These are phyloP conservation scores for Lymantria monacha DNA, from an alignment of 2,888 invertebrate species.

Conservation along the genomic window DNA sequence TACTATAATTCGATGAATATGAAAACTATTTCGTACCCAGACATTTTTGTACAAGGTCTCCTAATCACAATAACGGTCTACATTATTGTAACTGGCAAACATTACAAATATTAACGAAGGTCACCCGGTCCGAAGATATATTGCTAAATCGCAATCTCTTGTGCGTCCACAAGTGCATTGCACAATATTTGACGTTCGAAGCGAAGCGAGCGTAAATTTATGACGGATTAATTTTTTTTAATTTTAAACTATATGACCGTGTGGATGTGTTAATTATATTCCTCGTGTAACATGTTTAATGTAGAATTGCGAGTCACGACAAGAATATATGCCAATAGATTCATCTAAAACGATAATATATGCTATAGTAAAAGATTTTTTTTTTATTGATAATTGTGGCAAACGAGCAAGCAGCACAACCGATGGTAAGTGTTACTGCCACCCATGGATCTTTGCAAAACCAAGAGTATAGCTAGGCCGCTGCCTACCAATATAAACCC, in stretches of 20 bases:
- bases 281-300: neutral
- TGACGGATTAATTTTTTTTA: neutral
- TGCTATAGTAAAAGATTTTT: too few relatives aligned
- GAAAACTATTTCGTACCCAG: too few relatives aligned
- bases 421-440: too few relatives aligned
- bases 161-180: conserved; percentile 39
- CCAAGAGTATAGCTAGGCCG: too few relatives aligned
- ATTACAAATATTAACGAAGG: conserved; percentile 39
- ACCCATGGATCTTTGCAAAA: too few relatives aligned
- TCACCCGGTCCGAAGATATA: conserved; percentile 46
- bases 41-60: neutral
- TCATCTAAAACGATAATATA: too few relatives aligned
- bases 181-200: conserved; percentile 27
- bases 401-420: too few relatives aligned
- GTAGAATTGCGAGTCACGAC: neutral
- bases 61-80: conserved; percentile 12
- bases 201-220: conserved; percentile 16
- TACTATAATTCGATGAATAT: too few relatives aligned
- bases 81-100: conserved; percentile 31
- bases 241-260: conserved; percentile 1
- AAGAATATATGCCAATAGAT: too few relatives aligned
- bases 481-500: too few relatives aligned
- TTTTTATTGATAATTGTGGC: too few relatives aligned
- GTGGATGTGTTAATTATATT: neutral
- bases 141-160: conserved; percentile 57